Percentiles rank a stretch among this genome's conserved stretches.
Evolutionary conservation across 2,797 vertebrate genomes (phyloP).

Genomic region (Leptoclinus maculatus): DNA sequence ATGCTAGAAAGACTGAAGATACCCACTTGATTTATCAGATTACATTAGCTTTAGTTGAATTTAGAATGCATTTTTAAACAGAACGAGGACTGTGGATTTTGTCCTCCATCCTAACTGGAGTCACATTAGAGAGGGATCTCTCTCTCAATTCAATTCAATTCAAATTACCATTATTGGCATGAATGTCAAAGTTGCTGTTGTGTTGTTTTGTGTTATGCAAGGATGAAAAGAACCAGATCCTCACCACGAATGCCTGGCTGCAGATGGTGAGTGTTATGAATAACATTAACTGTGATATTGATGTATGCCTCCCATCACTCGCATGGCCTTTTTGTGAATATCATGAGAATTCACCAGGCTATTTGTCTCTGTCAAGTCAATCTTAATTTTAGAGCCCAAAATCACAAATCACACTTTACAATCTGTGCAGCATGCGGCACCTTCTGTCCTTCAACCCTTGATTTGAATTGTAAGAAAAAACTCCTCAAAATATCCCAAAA

Average conservation of each 20-base stretch:
- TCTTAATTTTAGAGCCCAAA: constrained; percentile 1
- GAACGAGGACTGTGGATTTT: neutral
- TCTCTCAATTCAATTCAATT: neutral
- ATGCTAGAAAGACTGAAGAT: neutral
- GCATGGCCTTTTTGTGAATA: neutral
- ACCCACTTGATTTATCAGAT: neutral
- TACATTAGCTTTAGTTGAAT: neutral
- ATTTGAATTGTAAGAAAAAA: neutral
- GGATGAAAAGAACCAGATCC: constrained; percentile 89
- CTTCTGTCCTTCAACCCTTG: no score
- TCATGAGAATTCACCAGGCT: neutral
- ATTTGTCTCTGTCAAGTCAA: neutral
- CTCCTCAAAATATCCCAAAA: neutral
- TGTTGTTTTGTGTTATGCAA: constrained; percentile 60
- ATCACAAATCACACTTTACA: constrained; percentile 1
- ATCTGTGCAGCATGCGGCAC: no score
- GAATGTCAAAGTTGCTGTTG: neutral
- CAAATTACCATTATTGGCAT: neutral
- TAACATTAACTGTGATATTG: constrained; percentile 38
- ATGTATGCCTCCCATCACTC: constrained; percentile 2
- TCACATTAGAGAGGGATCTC: neutral
- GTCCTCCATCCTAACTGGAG: neutral
- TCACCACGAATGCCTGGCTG: constrained; percentile 87
- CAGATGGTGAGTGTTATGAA: constrained; percentile 83
- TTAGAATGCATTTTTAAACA: neutral